Base-by-base conservation (phyloP, 2,888 invertebrate species). In the Pseudolycoriella hygida region DNA sequence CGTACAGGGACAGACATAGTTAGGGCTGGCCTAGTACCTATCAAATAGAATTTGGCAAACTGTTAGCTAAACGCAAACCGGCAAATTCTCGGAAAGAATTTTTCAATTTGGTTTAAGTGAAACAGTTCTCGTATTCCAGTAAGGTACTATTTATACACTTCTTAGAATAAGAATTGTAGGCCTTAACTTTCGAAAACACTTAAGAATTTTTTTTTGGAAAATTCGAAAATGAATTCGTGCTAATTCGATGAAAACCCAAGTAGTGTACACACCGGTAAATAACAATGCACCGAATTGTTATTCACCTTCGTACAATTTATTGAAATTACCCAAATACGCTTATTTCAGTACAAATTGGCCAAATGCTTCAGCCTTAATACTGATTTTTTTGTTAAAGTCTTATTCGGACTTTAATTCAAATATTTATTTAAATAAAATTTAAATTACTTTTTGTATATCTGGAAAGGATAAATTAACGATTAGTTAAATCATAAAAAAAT, bases 11-110 rank as follows among this genome's bases (percentile, higher is more conserved):
- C 64, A 64, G 65, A 65, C 65, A 65, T 65, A 61, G 60, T 64
- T 62, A 64, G 64, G 65, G 64, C 65, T 65, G 64, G 65, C 65
- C 65, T 65, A 65, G 65, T 64, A 65, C 64, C 65, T 65, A 53
- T 30, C 32, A 32, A 17, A 30, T 25, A 25, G 25, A 25, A 25
- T 25, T 25, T 19, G 3, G 17, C 8, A 40, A 25, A 25, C 25
- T 8, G 25, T 25, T 25, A 4, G 25, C 8, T 25, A 25, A 25
- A 25, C 25, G 8, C 25, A 25, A 25, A 8, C 8, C 25, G 25
- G 8, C 25, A 25, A 25, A 6, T 25, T 25, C 25, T 25, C 25
- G 25, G 25, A 25, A 8, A 25, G 8, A 25, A 6, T 25, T 25
- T 4, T 6, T 25, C 25, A 8, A 25, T 25, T 25, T 25, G 4